Base-by-base conservation (phyloP, 2,888 invertebrate species). In the Xestia c-nigrum region DNA sequence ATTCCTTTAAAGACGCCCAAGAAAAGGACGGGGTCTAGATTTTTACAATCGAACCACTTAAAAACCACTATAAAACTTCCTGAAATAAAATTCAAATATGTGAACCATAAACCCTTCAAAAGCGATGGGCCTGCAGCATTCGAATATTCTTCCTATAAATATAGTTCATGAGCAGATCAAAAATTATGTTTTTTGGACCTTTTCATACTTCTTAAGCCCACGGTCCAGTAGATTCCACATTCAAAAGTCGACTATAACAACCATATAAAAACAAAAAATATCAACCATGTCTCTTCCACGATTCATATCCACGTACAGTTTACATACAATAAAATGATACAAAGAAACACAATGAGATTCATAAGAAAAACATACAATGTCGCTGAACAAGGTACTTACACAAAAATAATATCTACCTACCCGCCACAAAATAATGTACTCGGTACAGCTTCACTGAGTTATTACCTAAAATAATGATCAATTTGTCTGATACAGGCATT, bases 381-480 rank as follows among this genome's bases (percentile, higher is more conserved):
- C 43, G 12, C 72, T 55, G 64, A 66, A 77, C 63, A 77, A 43
- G 65, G 64, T 64, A 50, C 64, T 64, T 59, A 61, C 50, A 52
- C 4, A 16, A 31, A 64, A 50, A 74, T 55, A 52, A 71, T 69
- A 69, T 69, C 40, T 66, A 38, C 31, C 40, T 77, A 72, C 72
- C 50, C 65, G 43, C 72, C 31, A 52, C 61, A 40, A 70, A 64
- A 73, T 81, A 73, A 70, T 69, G 81, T 77, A 47, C 50, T 66
- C 12, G n/a, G 50, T 47, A 72, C 43, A 10, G 38, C 21, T 9
- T 65, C 69, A 31, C 52, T 47, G 40, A 81, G 24, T 74, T 59
- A 80, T 80, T 61, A 52, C 64, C 70, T 40, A 72, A 74, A 76
- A 84, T 79, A 85, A 82, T 76, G 82, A 85, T 82, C 84, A 81